phyloP scores from a whole-genome alignment of 2,797 vertebrate genomes.

The Gastrophryne carolinensis region DNA sequence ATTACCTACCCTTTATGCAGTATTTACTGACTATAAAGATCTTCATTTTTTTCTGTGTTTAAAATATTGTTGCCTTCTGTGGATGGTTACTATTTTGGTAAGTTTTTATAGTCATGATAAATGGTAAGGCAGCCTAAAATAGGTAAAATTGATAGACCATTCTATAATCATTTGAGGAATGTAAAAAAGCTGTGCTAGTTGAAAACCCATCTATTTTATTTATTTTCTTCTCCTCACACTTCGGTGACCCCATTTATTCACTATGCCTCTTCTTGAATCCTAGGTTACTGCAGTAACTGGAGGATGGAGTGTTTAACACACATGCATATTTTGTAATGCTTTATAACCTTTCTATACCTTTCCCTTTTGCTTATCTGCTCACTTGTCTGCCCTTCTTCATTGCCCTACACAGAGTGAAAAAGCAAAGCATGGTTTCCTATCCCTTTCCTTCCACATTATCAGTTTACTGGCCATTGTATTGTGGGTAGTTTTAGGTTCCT shows the following conservation, averaged over 20 bases:
- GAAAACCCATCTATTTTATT: not conserved
- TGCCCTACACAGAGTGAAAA: constrained; percentile 11
- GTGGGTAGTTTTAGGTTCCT: not conserved
- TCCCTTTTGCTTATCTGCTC: constrained; percentile 18
- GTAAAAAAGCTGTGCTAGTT: not conserved
- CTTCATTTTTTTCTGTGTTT: too few relatives aligned
- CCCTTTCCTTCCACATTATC: constrained; percentile 1
- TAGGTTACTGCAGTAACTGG: constrained; percentile 34
- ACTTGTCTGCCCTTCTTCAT: constrained; percentile 16
- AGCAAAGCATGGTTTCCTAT: constrained; percentile 8
- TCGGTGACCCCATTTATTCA: not conserved
- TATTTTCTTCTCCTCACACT: not conserved
- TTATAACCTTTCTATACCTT: not conserved
- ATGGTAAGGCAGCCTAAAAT: too few relatives aligned
- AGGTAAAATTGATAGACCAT: not conserved
- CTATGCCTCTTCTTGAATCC: constrained; percentile 24
- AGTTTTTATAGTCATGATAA: too few relatives aligned
- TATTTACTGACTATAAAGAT: too few relatives aligned
- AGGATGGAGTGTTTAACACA: constrained; percentile 30
- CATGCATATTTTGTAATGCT: constrained; percentile 25
- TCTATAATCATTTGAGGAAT: not conserved
- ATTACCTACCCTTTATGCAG: too few relatives aligned
- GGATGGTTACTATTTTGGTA: too few relatives aligned
- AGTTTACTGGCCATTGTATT: constrained; percentile 4
- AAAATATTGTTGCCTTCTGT: too few relatives aligned